These are phyloP conservation scores for Danio aesculapii DNA, from an alignment of 2,797 vertebrate species.

Conservation along the genomic window DNA sequence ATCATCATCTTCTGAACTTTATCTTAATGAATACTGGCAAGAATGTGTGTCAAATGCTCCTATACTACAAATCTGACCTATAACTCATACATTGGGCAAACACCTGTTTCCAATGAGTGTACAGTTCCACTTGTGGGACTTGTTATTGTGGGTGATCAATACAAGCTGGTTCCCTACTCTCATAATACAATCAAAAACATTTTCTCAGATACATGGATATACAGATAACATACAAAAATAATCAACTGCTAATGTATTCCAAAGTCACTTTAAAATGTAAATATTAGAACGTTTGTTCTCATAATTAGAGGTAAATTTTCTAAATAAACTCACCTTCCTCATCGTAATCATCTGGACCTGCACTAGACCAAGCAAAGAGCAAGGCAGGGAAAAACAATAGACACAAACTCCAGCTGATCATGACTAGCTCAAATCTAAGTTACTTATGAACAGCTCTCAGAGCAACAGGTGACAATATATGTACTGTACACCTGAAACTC, in stretches of 20 bases:
- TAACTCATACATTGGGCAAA: constrained; percentile 1
- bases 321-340: constrained; percentile 1
- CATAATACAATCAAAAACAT: neutral
- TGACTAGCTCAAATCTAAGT: constrained; percentile 49
- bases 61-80: constrained; percentile 1
- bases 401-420: constrained; percentile 62
- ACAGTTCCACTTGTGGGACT: neutral
- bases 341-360: constrained; percentile 1
- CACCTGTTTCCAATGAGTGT: neutral
- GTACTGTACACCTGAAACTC: neutral
- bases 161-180: neutral
- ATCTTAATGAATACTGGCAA: neutral
- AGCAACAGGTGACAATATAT: constrained; percentile 19
- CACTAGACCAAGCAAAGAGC: neutral
- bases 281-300: neutral
- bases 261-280: neutral
- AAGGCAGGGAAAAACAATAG: constrained; percentile 34
- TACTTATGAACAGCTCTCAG: constrained; percentile 14
- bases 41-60: constrained; percentile 2
- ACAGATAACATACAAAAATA: neutral
- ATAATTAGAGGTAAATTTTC: neutral
- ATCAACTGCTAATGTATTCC: neutral
- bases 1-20: neutral
- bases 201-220: neutral
- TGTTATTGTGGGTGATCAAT: neutral